These are phyloP conservation scores for Heptranchias perlo DNA, from an alignment of 2,113 vertebrate species.

Conservation along the genomic window DNA sequence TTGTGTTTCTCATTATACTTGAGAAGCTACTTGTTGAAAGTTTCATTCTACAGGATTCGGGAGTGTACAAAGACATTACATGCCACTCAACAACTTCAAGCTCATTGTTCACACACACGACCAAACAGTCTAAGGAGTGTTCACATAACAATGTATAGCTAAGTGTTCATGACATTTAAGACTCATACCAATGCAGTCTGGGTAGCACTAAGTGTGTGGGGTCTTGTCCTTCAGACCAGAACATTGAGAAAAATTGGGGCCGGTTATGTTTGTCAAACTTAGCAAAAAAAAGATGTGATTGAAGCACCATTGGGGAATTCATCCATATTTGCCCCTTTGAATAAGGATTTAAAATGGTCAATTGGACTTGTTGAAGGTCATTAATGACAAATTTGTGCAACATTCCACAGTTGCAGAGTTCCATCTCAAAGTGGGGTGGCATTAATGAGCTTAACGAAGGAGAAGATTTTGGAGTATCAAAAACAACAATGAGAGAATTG, in stretches of 20 bases:
- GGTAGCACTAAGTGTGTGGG: neutral
- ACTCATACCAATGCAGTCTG: neutral
- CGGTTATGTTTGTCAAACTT: neutral
- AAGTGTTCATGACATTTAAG: neutral
- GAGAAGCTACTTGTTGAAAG: neutral
- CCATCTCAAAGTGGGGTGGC: neutral
- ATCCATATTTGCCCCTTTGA: neutral
- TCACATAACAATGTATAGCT: neutral
- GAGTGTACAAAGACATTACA: neutral
- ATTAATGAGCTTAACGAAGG: neutral
- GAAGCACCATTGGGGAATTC: neutral
- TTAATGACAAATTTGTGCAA: neutral
- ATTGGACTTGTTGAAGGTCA: neutral
- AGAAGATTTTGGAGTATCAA: too few species aligned
- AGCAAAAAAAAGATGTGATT: neutral
- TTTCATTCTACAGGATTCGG: neutral
- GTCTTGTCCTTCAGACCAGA: neutral
- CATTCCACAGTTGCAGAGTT: neutral
- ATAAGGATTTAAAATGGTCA: neutral
- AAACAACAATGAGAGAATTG: neutral
- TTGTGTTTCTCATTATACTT: neutral
- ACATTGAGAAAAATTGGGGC: neutral
- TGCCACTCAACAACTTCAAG: too few species aligned
- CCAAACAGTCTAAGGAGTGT: neutral
- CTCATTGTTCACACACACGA: neutral